Percentiles rank a stretch among this genome's conserved stretches.
phyloP scores from a whole-genome alignment of 2,888 invertebrate species.

The Agapetus fuscipes region DNA sequence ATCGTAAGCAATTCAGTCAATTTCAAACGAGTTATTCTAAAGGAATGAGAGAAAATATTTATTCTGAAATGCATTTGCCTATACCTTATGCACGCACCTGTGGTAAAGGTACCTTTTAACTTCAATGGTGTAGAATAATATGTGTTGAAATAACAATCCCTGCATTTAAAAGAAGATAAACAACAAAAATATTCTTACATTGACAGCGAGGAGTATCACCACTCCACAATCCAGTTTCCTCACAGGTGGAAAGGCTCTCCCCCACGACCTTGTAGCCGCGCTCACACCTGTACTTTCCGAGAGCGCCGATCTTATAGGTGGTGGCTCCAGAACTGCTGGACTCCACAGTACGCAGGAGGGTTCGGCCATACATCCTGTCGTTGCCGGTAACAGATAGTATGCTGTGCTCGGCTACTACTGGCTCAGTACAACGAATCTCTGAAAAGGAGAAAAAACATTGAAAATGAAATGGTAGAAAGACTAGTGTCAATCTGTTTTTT shows the following conservation, averaged over 20 bases:
- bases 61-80: too few species aligned
- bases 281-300: constrained; percentile 83
- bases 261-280: constrained; percentile 82
- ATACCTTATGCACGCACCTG: too few species aligned
- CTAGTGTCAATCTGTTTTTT: not conserved
- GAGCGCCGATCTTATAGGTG: constrained; percentile 76
- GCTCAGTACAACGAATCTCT: constrained; percentile 85
- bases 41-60: too few species aligned
- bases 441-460: constrained; percentile 59
- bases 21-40: too few species aligned
- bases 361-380: constrained; percentile 80
- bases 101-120: too few species aligned
- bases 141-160: not conserved
- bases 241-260: constrained; percentile 75
- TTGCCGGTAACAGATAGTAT: constrained; percentile 85
- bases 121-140: not conserved
- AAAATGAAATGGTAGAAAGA: constrained; percentile 15
- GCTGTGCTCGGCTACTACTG: constrained; percentile 72
- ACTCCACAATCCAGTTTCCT: constrained; percentile 79
- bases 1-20: too few species aligned
- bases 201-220: constrained; percentile 74
- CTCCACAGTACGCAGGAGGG: constrained; percentile 66
- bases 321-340: constrained; percentile 55
- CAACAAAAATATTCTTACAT: constrained; percentile 52
- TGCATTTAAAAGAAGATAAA: constrained; percentile 3